These are phyloP conservation scores for Nothoprocta pentlandii DNA, from an alignment of 2,113 vertebrate species.

Conservation along the genomic window DNA sequence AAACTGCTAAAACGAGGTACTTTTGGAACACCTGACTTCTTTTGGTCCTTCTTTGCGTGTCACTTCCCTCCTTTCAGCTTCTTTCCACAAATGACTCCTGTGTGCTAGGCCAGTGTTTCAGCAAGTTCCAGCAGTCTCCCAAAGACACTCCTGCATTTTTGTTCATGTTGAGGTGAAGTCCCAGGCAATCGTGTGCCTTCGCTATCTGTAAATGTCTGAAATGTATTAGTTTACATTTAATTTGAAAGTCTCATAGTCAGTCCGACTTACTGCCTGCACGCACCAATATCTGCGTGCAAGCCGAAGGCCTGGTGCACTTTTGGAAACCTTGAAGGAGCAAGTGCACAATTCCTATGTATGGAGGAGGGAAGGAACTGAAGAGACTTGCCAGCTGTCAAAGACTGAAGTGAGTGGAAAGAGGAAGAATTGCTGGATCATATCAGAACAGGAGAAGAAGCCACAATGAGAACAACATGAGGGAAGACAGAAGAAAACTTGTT, in stretches of 20 bases:
- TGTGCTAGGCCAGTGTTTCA: neutral
- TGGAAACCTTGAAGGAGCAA: neutral
- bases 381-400: neutral
- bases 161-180: neutral
- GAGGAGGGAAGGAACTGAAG: neutral
- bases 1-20: neutral
- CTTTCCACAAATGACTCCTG: neutral
- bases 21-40: neutral
- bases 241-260: neutral
- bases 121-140: neutral
- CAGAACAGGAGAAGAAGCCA: neutral
- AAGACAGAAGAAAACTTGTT: neutral
- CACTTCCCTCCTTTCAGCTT: neutral
- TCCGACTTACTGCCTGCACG: no score
- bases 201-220: neutral
- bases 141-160: neutral
- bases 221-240: neutral
- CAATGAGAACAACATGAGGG: neutral
- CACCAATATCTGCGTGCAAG: neutral
- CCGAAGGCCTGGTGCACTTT: neutral
- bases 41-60: neutral
- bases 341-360: neutral
- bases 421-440: neutral
- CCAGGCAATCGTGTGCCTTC: neutral
- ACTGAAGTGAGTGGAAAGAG: neutral